Evolutionary conservation across 1,140 invertebrate species (phyloP), one percentile per base, ranked within the genome.

Genomic region (Orius laevigatus): DNA sequence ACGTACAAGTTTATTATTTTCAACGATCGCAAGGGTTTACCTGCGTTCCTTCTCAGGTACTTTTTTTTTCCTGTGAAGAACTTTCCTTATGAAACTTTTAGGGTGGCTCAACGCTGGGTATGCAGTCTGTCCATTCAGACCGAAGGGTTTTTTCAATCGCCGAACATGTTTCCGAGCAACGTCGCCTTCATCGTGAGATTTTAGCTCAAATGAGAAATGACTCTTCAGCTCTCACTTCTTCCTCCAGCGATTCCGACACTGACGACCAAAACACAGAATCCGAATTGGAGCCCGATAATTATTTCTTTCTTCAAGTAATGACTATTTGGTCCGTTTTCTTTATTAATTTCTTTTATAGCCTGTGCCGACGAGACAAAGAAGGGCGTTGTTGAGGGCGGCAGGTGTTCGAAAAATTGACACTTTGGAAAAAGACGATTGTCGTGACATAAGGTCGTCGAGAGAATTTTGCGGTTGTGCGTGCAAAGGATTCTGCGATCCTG

Each of bases 381-480:
- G 92, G 44, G 79, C 84, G 1, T 66, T 96, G 18, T 67, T 97
- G 5, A 71, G 91, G 44, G 80, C 86, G 11, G 82, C 90, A 12
- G 93, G 93, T 1, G 81, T 97, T 1, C 71, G 86, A 19, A 90
- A 93, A 69, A 96, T 98, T 60, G 92, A 97, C 63, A 76, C 83
- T 9, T 63, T 78, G 18, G 93, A 98, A 66, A 95, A 95, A 63
- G 89, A 93, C 60, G 89, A 94, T 57, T 96, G 92, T 62, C 73
- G 84, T 16, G 81, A 89, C 50, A 95, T 97, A 54, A 72, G 93
- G 39, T 78, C 81, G 11, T 95, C 91, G 11, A 71, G 93, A 25
- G 91, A 96, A 60, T 83, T 87, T 55, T 97, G 92, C 66, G 93
- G 93, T 19, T 98, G 93, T 66, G 79, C 83, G 12, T 98, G 93